phyloP scores from a whole-genome alignment of 2,888 invertebrate species.

The Plagodis pulveraria region DNA sequence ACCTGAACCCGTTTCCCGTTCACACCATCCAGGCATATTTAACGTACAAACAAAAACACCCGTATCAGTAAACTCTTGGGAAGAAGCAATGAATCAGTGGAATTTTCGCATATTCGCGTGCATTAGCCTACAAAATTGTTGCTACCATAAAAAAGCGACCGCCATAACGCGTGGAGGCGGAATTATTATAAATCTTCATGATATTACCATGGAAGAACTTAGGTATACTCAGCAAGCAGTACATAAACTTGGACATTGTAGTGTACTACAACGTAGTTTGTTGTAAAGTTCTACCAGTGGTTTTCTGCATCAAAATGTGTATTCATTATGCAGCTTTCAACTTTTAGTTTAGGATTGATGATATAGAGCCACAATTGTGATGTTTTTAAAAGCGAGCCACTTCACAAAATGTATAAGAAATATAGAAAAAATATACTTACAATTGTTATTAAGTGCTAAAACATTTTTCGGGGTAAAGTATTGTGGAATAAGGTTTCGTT shows the following conservation, averaged over 20 bases:
- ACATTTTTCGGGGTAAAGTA: too few species aligned
- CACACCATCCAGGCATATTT: conserved; percentile 18
- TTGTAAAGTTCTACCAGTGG: too few species aligned
- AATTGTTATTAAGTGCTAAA: too few species aligned
- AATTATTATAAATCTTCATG: conserved; percentile 84
- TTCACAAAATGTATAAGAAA: too few species aligned
- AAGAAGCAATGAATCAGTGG: conserved; percentile 51
- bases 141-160: conserved; percentile 68
- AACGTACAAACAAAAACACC: conserved; percentile 30
- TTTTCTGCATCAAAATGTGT: too few species aligned
- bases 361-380: too few species aligned
- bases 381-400: too few species aligned
- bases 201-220: conserved; percentile 81
- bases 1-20: conserved; percentile 7
- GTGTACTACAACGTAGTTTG: too few species aligned
- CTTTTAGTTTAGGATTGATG: too few species aligned
- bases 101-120: conserved; percentile 48
- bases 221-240: conserved; percentile 48
- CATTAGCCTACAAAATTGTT: conserved; percentile 65
- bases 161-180: conserved; percentile 66
- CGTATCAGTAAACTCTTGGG: conserved; percentile 29
- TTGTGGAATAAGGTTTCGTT: too few species aligned
- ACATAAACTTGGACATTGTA: conserved; percentile 1
- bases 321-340: too few species aligned
- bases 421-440: too few species aligned